Base-by-base conservation (phyloP, 2,888 invertebrate genomes). In the Drosophila rellima region DNA sequence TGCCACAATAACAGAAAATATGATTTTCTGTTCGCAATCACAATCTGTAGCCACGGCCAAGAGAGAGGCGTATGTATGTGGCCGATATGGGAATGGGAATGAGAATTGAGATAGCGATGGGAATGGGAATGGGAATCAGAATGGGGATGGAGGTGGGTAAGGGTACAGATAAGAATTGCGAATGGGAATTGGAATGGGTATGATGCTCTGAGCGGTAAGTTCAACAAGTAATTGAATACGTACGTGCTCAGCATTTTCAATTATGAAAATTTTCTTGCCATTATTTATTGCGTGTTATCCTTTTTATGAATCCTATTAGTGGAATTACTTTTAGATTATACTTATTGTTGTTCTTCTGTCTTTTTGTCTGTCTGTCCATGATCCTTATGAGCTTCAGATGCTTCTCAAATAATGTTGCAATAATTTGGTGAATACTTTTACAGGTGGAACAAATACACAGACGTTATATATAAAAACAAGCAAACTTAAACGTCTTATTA, bases 161-260 rank as follows among this genome's bases (percentile, higher is more conserved):
- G 44, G 54, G 39, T 44, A 59, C 57, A 18, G 1, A 26, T 23
- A 44, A 17, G 31, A 60, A 33, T 40, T 56, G 13, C 23, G 59
- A 61, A 20, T 47, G 51, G 48, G 35, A n/a, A 44, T 48, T 47
- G 20, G 54, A 48, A 20, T 48, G 48, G 52, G 63, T 54, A 59
- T 56, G 71, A 37, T 45, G 76, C 59, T 50, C 48, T 68, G 74
- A 74, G 64, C 69, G 68, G 73, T 81, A 89, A 90, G 90, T 89
- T 90, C 91, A 89, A 90, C 91, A 91, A 89, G 90, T 90, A 90
- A 90, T 90, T 90, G 90, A 91, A 91, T 91, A 77, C 82, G 80
- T 82, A 91, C 91, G 90, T 90, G 90, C 83, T 64, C 63, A 66
- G 90, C 85, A 91, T 90, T 90, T 82, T 74, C 75, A 84, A 90